Evolutionary conservation across 1,140 invertebrate species (phyloP).

Genomic region (Conus betulinus): DNA sequence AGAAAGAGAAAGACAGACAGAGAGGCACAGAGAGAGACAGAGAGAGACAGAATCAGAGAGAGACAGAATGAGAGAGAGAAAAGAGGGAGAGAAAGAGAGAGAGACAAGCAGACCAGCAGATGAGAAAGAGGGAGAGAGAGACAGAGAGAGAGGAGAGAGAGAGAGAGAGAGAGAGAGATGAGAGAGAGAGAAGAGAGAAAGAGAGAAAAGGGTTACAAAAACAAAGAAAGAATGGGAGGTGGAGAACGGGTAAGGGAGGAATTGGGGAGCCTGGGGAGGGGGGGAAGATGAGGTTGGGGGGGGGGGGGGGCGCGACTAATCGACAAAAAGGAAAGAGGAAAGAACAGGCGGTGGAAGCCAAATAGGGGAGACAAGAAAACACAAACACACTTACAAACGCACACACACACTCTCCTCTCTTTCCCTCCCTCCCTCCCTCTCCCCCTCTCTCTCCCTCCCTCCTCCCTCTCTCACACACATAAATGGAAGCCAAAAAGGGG

Average conservation of each 20-base stretch:
- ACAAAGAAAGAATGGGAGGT: neutral
- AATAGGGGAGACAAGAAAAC: neutral
- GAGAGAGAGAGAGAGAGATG: constrained; percentile 15
- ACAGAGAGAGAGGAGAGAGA: neutral
- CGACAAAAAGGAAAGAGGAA: neutral
- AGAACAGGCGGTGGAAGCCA: constrained; percentile 5
- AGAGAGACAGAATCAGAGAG: neutral
- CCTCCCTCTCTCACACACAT: neutral
- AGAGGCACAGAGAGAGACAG: neutral
- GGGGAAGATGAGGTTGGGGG: no score
- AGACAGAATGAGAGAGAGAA: neutral
- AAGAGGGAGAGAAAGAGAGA: constrained; percentile 6
- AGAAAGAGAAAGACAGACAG: neutral
- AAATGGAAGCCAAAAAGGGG: no score
- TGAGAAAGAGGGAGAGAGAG: neutral
- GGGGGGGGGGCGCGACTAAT: neutral
- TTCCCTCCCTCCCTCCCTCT: neutral
- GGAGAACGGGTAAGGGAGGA: neutral
- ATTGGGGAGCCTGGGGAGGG: no score
- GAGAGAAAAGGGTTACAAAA: no score
- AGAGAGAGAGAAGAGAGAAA: no score
- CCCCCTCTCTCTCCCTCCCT: neutral
- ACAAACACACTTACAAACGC: neutral
- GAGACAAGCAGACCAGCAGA: neutral
- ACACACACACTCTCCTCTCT: no score